Evolutionary conservation across 2,888 invertebrate genomes (phyloP).

Genomic region (Ochropleura plecta): DNA sequence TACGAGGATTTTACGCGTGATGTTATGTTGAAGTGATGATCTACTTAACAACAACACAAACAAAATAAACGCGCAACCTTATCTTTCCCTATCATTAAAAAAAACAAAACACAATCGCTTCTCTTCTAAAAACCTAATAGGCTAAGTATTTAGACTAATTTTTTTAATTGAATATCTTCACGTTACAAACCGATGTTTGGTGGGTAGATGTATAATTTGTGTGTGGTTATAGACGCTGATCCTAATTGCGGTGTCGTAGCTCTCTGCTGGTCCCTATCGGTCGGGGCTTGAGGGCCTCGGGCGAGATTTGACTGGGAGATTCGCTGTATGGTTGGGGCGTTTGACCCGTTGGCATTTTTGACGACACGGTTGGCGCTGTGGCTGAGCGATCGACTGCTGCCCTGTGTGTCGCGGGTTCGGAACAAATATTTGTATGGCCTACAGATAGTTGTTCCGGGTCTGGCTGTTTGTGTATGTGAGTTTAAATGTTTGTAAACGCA

Average conservation of each 20-base stretch:
- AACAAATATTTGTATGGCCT: no score
- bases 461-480: no score
- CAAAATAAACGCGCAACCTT: neutral
- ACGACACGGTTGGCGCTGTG: no score
- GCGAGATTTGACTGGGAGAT: constrained; percentile 27
- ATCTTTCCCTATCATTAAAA: constrained; percentile 6
- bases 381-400: no score
- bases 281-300: constrained; percentile 44
- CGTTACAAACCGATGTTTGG: constrained; percentile 5
- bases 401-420: no score
- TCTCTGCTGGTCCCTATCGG: constrained; percentile 32
- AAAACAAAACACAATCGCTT: constrained; percentile 20
- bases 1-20: no score
- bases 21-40: no score
- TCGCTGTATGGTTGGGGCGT: constrained; percentile 36
- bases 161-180: constrained; percentile 27
- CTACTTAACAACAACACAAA: neutral
- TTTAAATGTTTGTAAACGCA: no score
- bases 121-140: constrained; percentile 29
- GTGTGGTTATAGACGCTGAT: constrained; percentile 50
- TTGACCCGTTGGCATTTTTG: constrained; percentile 2
- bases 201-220: constrained; percentile 48
- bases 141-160: constrained; percentile 46
- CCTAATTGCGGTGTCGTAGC: constrained; percentile 67
- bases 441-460: no score